Base-by-base conservation (phyloP, 2,113 vertebrate genomes). In the Porphyrio hochstetteri region DNA sequence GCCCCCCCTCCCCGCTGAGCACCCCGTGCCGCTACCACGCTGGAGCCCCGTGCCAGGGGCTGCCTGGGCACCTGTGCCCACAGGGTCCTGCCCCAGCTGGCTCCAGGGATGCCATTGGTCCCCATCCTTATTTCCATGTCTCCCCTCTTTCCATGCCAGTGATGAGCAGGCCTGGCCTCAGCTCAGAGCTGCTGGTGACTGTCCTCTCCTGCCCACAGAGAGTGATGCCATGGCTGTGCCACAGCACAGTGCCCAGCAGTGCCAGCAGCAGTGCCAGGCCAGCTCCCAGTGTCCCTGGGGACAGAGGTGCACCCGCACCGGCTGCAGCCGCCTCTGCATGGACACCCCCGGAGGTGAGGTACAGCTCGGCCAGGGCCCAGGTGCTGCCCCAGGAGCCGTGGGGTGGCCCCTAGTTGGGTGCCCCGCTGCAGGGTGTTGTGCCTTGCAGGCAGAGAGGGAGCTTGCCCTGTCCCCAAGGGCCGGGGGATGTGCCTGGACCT, bases 161-260 rank as follows among this genome's bases (percentile, higher is more conserved):
- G 11, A 52, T 60, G 38, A 76, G 82, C 46, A 18, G 1, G 0
- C 40, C 9, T 0, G 1, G 56, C 65, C 74, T 93, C 82, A 21
- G 61, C 25, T 76, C 13, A 15, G 61, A 44, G 67, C 24, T 2
- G 3, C 40, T 40, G 40, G 40, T 40, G 48, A 46, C 25, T 5
- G 2, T n/a, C 21, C 64, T n/a, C 24, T 67, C 64, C 86, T 7
- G 10, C 50, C 70, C 8, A 2, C 80, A 96, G 95, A 96, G 40
- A 13, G 0, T 0, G 46, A 61, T 0, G 0, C 28, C 0, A 7
- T 2, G 0, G 36, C 10, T 48, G 77, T 70, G 56, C 55, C 90
- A 0, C 0, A 0, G 40, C 55, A 4, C 1, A 0, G 40, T 9
- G 61, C 82, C 2, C 5, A 38, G 53, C 31, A 0, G 40, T 95